These are phyloP conservation scores for Ophioderma brevispina DNA, from an alignment of 35 echinoderm and acorn worm genomes.

Conservation along the genomic window DNA sequence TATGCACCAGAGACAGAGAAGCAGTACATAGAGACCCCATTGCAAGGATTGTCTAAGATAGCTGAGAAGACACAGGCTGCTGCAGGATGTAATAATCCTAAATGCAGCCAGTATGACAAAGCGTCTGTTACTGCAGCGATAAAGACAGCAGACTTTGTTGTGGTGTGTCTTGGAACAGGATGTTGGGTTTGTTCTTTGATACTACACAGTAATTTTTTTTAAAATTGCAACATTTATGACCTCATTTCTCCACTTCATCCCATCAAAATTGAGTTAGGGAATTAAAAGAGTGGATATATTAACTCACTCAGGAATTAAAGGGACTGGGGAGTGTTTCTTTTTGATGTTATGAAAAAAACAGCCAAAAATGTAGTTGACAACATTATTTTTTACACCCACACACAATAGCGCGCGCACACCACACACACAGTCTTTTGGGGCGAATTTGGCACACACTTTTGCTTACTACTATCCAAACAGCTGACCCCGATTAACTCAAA, in stretches of 20 bases:
- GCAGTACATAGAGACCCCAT: constrained; percentile 42
- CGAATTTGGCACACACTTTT: too few relatives aligned
- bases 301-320: not conserved
- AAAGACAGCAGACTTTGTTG: constrained; percentile 54
- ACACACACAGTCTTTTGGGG: too few relatives aligned
- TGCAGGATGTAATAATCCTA: constrained; percentile 51
- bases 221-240: not conserved
- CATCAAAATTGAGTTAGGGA: not conserved
- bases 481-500: too few relatives aligned
- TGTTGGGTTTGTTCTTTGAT: too few relatives aligned
- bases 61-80: constrained; percentile 28
- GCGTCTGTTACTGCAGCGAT: constrained; percentile 31
- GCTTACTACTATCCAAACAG: too few relatives aligned
- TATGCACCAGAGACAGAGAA: constrained; percentile 57
- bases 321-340: not conserved
- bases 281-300: not conserved
- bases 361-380: not conserved
- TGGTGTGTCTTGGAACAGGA: constrained; percentile 81
- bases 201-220: not conserved
- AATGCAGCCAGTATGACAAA: constrained; percentile 42
- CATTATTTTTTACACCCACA: too few relatives aligned
- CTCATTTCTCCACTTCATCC: not conserved
- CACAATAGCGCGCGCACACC: too few relatives aligned
- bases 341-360: not conserved
- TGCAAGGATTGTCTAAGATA: constrained; percentile 37